phyloP scores from a whole-genome alignment of 2,888 invertebrate genomes.

The Calameuta pallipes region DNA sequence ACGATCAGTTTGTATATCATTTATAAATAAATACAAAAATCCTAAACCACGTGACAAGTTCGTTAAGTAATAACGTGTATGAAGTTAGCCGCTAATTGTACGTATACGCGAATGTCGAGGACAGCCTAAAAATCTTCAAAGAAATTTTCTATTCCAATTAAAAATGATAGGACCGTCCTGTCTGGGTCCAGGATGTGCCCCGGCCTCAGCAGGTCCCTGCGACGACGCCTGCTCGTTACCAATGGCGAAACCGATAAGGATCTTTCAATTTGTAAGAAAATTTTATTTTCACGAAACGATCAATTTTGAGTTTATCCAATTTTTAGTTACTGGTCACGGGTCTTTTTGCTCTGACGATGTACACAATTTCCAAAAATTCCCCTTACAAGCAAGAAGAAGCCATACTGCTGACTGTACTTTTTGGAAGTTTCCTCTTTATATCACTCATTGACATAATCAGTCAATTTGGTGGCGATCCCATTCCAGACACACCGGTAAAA shows the following conservation, averaged over 20 bases:
- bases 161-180: conserved; percentile 19
- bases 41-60: not conserved
- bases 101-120: not conserved
- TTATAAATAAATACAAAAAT: conserved; percentile 8
- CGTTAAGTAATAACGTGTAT: not conserved
- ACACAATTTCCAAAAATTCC: conserved; percentile 34
- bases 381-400: conserved; percentile 37
- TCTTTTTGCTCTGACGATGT: conserved; percentile 35
- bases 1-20: conserved; percentile 5
- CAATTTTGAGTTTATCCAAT: not conserved
- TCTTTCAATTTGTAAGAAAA: conserved; percentile 49
- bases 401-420: conserved; percentile 34
- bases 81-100: not conserved
- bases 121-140: conserved; percentile 5
- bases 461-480: conserved; percentile 58
- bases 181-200: conserved; percentile 13
- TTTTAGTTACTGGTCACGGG: conserved; percentile 35
- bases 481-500: conserved; percentile 61
- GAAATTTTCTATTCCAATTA: not conserved
- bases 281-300: conserved; percentile 2
- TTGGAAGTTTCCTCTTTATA: conserved; percentile 50
- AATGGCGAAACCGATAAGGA: conserved; percentile 45
- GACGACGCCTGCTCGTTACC: conserved; percentile 33
- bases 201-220: conserved; percentile 20
- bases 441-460: conserved; percentile 57